These are phyloP conservation scores for Acanthopagrus latus DNA, from an alignment of 2,797 vertebrate species.

Conservation along the genomic window DNA sequence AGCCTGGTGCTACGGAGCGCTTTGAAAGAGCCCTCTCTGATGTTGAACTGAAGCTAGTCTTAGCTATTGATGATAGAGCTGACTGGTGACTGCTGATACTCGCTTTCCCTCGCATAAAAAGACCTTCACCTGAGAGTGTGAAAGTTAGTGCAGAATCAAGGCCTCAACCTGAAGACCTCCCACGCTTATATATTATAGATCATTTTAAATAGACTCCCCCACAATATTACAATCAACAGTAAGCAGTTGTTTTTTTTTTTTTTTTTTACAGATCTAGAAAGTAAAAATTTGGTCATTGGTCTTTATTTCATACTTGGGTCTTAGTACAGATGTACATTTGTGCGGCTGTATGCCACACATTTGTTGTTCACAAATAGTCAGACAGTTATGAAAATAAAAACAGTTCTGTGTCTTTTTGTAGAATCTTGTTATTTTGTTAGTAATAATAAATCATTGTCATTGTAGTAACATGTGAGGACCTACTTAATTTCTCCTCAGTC, in stretches of 20 bases:
- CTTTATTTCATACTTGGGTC: not conserved
- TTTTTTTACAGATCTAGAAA: too few relatives aligned
- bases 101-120: conserved; percentile 20
- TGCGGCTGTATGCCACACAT: not conserved
- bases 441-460: too few relatives aligned
- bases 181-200: not conserved
- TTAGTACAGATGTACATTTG: not conserved
- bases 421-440: too few relatives aligned
- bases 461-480: too few relatives aligned
- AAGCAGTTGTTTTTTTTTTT: too few relatives aligned
- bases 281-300: too few relatives aligned
- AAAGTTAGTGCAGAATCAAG: conserved; percentile 11
- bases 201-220: not conserved
- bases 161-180: not conserved
- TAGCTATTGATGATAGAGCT: conserved; percentile 34
- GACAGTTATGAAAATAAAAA: too few relatives aligned
- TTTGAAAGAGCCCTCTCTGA: conserved; percentile 63
- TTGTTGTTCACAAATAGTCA: not conserved
- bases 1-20: conserved; percentile 22
- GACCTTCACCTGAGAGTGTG: not conserved
- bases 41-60: conserved; percentile 56
- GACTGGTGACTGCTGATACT: conserved; percentile 59
- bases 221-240: not conserved
- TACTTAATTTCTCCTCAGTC: not conserved
- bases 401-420: too few relatives aligned